phyloP scores from a whole-genome alignment of 2,888 invertebrate genomes.

The Platypus cylindrus region DNA sequence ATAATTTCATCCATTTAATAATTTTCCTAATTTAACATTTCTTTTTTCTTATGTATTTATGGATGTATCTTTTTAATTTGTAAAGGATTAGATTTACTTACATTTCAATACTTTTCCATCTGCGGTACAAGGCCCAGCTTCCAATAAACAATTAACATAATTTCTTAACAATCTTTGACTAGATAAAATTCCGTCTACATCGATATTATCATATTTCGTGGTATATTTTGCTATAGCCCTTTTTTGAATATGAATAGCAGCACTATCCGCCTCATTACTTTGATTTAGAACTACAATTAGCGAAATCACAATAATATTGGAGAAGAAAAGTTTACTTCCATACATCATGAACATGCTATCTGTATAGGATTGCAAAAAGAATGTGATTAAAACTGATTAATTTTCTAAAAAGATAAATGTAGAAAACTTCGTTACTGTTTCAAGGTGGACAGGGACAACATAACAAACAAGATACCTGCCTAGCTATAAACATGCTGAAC shows the following conservation, averaged over 20 bases:
- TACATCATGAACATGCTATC: no score
- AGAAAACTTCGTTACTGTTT: no score
- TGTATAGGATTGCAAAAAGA: no score
- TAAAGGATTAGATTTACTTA: slow-evolving; percentile 15
- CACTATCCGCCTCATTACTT: slow-evolving; percentile 32
- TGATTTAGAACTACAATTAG: slow-evolving; percentile 32
- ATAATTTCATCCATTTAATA: no score
- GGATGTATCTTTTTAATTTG: background rate
- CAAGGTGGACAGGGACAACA: no score
- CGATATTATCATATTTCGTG: slow-evolving; percentile 47
- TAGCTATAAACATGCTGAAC: no score
- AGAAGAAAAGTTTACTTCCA: no score
- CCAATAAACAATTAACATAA: slow-evolving; percentile 51
- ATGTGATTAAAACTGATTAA: no score
- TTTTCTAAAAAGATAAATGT: no score
- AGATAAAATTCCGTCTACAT: slow-evolving; percentile 48
- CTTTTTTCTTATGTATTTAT: background rate
- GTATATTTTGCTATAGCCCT: slow-evolving; percentile 37
- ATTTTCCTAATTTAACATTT: background rate
- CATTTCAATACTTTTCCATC: slow-evolving; percentile 46
- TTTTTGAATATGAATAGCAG: slow-evolving; percentile 26
- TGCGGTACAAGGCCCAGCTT: slow-evolving; percentile 47
- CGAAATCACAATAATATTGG: slow-evolving; percentile 16
- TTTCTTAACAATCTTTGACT: slow-evolving; percentile 48
- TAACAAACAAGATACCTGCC: no score